Percentiles rank a stretch among this genome's conserved stretches.
Conservation (phyloP, 2,113 vertebrate species). For the Azemiops feae region DNA sequence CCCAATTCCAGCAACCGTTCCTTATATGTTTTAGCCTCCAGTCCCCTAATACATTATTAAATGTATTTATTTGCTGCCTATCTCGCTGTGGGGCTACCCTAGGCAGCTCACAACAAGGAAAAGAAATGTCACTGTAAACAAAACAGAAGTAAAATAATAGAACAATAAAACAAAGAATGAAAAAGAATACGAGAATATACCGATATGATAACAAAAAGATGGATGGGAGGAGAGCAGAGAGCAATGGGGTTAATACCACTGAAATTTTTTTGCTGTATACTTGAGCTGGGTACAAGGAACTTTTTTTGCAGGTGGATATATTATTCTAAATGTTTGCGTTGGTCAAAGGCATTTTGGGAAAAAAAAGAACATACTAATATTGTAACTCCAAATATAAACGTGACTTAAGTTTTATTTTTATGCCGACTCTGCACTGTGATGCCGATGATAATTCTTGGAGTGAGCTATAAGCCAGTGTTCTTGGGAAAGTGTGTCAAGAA, state of each 20-base stretch:
- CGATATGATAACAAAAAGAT: not conserved
- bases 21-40: no score
- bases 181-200: not conserved
- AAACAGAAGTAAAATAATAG: not conserved
- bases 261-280: not conserved
- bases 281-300: not conserved
- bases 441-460: not conserved
- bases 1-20: no score
- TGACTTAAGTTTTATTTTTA: not conserved
- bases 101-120: not conserved
- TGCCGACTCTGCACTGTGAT: rapidly evolving
- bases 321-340: not conserved
- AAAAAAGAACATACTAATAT: not conserved
- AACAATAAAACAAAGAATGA: not conserved
- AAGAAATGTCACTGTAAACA: not conserved
- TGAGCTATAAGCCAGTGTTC: not conserved
- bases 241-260: not conserved
- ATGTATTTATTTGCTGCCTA: not conserved
- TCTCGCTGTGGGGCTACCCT: not conserved
- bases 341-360: not conserved
- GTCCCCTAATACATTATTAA: no score
- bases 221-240: not conserved
- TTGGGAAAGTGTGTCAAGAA: not conserved
- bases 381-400: not conserved
- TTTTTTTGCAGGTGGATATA: not conserved